phyloP scores from a whole-genome alignment of 2,797 vertebrate species.

The Hyperoplus immaculatus region DNA sequence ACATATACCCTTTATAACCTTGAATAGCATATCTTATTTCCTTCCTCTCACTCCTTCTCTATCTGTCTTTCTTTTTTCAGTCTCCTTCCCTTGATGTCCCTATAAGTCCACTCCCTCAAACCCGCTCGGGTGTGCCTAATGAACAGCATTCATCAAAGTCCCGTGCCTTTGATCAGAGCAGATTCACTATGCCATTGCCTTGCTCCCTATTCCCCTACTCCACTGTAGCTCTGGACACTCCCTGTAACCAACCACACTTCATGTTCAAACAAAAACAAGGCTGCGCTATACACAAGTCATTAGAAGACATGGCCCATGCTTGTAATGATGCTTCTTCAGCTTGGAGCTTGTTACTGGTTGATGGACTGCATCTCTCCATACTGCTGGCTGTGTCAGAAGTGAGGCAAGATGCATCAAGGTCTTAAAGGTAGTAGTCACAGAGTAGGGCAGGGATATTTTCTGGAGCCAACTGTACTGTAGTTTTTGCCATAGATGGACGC shows the following conservation, averaged over 20 bases:
- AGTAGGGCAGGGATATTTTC: constrained; percentile 10
- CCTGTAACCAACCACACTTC: constrained; percentile 43
- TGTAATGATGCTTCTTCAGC: constrained; percentile 53
- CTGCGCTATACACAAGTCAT: constrained; percentile 44
- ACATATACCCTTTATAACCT: constrained; percentile 42
- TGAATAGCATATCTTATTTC: constrained; percentile 30
- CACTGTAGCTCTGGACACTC: constrained; percentile 52
- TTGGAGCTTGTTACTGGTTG: constrained; percentile 60
- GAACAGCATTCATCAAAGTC: constrained; percentile 87
- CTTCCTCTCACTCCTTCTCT: constrained; percentile 23
- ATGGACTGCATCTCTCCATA: constrained; percentile 52
- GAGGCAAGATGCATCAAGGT: constrained; percentile 28
- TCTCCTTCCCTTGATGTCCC: constrained; percentile 57
- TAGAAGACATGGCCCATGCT: constrained; percentile 37
- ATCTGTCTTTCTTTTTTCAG: constrained; percentile 16
- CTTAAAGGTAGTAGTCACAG: constrained; percentile 38
- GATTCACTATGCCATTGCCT: constrained; percentile 64
- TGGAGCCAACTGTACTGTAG: constrained; percentile 23
- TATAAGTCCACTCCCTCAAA: constrained; percentile 57
- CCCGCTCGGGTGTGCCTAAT: constrained; percentile 78
- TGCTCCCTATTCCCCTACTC: constrained; percentile 58
- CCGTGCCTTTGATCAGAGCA: constrained; percentile 81
- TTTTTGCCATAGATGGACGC: constrained; percentile 39
- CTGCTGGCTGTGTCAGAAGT: constrained; percentile 15
- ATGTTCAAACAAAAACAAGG: constrained; percentile 55